Conservation (phyloP, 2,113 vertebrate genomes). For the Neopipo cinnamomea region DNA sequence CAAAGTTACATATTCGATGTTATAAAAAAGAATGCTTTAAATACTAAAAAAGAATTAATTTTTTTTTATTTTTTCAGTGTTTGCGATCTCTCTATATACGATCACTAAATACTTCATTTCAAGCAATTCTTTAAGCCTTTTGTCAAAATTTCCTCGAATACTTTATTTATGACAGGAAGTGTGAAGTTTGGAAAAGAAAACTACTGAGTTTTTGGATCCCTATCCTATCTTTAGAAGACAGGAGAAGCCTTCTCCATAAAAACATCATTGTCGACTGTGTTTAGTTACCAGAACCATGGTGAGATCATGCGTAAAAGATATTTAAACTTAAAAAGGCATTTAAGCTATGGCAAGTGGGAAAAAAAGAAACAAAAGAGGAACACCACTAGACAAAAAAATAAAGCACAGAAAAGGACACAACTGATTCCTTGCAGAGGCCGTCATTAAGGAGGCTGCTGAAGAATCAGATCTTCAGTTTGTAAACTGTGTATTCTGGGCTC, state of each 20-base stretch:
- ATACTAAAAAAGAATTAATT: background rate
- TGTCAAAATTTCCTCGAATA: background rate
- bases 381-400: background rate
- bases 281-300: background rate
- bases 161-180: background rate
- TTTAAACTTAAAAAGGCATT: background rate
- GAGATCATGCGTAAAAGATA: background rate
- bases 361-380: background rate
- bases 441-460: background rate
- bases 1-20: background rate
- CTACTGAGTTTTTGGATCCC: background rate
- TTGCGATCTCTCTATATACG: background rate
- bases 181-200: background rate
- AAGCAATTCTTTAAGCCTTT: background rate
- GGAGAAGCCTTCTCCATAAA: background rate
- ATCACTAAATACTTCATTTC: background rate
- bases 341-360: background rate
- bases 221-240: background rate
- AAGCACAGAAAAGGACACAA: background rate
- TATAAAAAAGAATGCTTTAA: background rate
- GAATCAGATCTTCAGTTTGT: background rate
- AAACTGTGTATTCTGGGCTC: background rate
- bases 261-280: background rate
- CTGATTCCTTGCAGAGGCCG: background rate
- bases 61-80: background rate